Evolutionary conservation across 2,113 vertebrate species (phyloP), one percentile per base, ranked within the genome.

Genomic region (Australoheros scitulus): DNA sequence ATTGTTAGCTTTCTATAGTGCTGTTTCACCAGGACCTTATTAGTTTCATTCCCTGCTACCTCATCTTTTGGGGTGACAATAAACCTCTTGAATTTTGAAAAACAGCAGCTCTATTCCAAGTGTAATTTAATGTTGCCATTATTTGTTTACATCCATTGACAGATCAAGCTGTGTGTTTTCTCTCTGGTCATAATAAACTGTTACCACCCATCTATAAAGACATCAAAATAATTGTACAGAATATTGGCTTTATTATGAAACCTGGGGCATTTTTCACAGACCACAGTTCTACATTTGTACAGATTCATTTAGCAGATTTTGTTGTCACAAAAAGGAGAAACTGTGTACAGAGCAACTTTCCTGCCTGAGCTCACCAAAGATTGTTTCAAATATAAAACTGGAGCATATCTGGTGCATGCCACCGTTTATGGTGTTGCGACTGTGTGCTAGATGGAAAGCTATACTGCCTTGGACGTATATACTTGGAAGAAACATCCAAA

Each of bases 241-340:
- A 97, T 95, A 93, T 94, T 95, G 94, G 89, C 88, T 98, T 98
- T 97, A 97, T 95, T 97, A 96, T 96, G 95, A 97, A 98, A 97
- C 94, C 93, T 95, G 96, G 95, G 94, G 95, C 94, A 93, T 96
- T 96, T 96, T 91, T 95, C 91, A 96, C 94, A 93, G 95, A 94
- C 95, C 88, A 86, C 80, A 84, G 94, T 94, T 96, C 96, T 96
- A 96, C 96, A 97, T 94, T 95, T 97, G 94, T 94, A 95, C 95
- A 96, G 94, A 91, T 91, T 92, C 88, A 91, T 94, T 92, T 91
- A 94, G 94, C 93, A 96, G 96, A 94, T 86, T 85, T 83, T 83
- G 26, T 32, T 79, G 81, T 92, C 82, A 90, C 85, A 92, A 85
- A 90, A 91, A 81, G 50, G 55, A 38, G 79, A 87, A 74, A 77